These are phyloP conservation scores for Reinhardtius hippoglossoides DNA, from an alignment of 2,113 vertebrate species.

Conservation along the genomic window DNA sequence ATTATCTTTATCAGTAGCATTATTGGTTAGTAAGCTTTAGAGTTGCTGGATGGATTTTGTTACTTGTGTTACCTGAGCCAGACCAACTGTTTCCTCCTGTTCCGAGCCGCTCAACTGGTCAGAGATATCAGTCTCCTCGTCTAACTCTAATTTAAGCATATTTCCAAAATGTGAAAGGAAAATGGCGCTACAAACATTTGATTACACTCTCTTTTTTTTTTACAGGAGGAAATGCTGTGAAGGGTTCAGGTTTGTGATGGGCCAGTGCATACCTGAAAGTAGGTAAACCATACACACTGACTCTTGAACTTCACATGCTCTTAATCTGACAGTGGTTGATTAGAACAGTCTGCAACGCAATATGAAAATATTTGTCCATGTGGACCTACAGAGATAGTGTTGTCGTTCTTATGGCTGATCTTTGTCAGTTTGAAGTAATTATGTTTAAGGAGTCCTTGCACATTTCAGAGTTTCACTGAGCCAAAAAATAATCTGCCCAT, in stretches of 20 bases:
- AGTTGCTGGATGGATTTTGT: too few species aligned
- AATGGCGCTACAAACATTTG: background rate
- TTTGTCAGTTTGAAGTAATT: background rate
- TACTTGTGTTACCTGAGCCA: too few species aligned
- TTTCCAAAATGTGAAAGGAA: background rate
- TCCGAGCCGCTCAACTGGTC: too few species aligned
- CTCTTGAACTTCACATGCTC: constrained; percentile 2
- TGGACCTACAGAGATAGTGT: background rate
- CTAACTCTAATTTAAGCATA: background rate
- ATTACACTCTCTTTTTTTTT: background rate
- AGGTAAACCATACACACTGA: constrained; percentile 70
- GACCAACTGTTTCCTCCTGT: too few species aligned
- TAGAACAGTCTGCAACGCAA: background rate
- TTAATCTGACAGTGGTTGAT: background rate
- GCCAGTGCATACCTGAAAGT: constrained; percentile 86
- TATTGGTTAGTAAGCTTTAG: background rate
- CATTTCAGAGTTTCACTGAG: background rate
- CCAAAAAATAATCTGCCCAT: background rate
- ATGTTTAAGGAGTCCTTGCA: background rate
- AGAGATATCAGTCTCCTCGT: too few species aligned
- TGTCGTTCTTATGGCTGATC: background rate
- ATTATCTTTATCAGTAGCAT: background rate
- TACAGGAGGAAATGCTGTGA: constrained; percentile 86
- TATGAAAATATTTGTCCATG: background rate
- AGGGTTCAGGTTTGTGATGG: constrained; percentile 86